Conservation (phyloP, 2,113 vertebrate species). For the Microtus ochrogaster region DNA sequence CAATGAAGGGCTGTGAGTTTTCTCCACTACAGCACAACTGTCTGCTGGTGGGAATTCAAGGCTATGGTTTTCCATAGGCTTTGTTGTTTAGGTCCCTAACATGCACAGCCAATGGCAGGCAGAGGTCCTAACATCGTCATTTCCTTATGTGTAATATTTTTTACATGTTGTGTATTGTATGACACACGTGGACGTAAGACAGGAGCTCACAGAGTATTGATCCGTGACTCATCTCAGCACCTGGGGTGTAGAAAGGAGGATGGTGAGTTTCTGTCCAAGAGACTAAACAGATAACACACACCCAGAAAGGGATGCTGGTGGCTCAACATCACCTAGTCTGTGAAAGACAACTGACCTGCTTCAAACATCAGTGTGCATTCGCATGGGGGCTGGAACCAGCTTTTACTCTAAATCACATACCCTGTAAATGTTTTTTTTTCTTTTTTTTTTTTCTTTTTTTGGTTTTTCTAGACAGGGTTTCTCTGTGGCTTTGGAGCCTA, state of each 20-base stretch:
- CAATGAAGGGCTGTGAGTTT: not conserved
- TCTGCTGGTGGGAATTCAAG: not conserved
- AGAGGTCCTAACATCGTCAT: constrained; percentile 22
- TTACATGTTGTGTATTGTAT: not conserved
- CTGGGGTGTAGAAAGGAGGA: not conserved
- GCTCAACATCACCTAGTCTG: not conserved
- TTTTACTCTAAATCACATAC: not conserved
- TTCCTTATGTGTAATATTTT: not conserved
- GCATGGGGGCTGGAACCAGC: not conserved
- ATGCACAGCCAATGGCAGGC: not conserved
- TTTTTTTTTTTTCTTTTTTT: too few relatives aligned
- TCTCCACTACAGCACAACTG: not conserved
- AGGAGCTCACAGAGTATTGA: not conserved
- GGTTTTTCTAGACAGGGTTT: too few relatives aligned
- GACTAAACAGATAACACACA: not conserved
- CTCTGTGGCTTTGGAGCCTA: too few relatives aligned
- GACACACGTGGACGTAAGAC: not conserved
- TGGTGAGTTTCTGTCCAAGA: not conserved
- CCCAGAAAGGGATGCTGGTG: not conserved
- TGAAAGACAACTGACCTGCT: not conserved
- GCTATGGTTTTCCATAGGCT: not conserved
- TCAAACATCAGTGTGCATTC: not conserved
- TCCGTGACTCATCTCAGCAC: not conserved
- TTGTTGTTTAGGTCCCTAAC: not conserved
- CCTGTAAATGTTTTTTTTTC: not conserved